phyloP scores from a whole-genome alignment of 2,888 invertebrate genomes.

The Mantis religiosa region DNA sequence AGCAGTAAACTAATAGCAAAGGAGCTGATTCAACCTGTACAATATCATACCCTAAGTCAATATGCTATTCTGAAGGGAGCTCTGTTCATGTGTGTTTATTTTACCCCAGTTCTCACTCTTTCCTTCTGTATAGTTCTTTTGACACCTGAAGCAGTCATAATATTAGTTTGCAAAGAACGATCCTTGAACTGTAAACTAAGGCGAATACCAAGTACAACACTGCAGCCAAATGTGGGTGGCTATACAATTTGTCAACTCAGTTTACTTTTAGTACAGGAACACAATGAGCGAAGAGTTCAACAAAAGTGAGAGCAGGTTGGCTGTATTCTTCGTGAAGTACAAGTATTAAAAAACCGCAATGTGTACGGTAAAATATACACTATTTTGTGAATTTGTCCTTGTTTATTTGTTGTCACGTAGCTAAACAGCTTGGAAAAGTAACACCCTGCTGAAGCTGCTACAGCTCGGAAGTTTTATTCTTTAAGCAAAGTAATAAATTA shows the following conservation, averaged over 20 bases:
- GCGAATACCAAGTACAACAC: not conserved
- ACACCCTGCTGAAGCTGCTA: not conserved
- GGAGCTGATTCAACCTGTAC: too few relatives aligned
- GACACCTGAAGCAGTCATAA: not conserved
- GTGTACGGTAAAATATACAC: not conserved
- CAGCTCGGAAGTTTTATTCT: not conserved
- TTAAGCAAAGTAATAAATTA: slow-evolving; percentile 11
- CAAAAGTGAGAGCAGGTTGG: not conserved
- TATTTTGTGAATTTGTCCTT: not conserved
- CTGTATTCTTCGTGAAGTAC: not conserved
- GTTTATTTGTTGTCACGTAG: not conserved
- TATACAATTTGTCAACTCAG: not conserved
- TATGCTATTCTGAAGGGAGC: too few relatives aligned
- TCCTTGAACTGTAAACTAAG: too few relatives aligned
- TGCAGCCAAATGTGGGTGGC: not conserved
- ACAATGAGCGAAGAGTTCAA: not conserved
- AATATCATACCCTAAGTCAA: too few relatives aligned
- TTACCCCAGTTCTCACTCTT: too few relatives aligned
- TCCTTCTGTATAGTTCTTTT: not conserved
- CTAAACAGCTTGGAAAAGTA: not conserved
- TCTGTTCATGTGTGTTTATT: too few relatives aligned
- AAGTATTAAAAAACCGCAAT: not conserved
- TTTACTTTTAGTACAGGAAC: too few relatives aligned
- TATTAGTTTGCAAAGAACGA: not conserved
- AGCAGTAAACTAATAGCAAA: too few relatives aligned